Base-by-base conservation (phyloP, 2,797 vertebrate genomes). In the Sebastiscus albofasciatus region DNA sequence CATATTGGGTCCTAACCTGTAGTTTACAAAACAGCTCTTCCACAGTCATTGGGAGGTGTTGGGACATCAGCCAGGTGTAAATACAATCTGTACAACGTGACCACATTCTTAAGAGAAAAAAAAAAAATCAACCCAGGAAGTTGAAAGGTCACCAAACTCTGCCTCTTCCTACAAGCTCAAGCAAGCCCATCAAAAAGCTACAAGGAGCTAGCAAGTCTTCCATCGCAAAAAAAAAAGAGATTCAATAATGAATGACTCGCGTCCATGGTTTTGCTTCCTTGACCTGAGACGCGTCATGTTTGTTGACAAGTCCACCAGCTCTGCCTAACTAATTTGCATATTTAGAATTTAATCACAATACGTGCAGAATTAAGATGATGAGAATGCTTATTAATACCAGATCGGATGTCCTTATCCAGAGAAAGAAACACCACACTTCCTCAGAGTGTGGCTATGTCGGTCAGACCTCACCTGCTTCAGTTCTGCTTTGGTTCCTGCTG, bases 401-500 rank as follows among this genome's bases (percentile, higher is more conserved):
- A 64, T 11, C 1, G 1, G 14, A 26, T 49, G 52, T 4, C 2
- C 2, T 46, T 56, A 42, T 42, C 14, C 5, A 61, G 60, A 34
- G 20, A 61, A 34, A 36, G 9, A 42, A 79, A 54, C 16, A 22
- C 4, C 42, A 34, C 46, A 24, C 33, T 71, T 81, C 56, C 58
- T 66, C n/a, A 61, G 4, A 16, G 3, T 36, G n/a, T 34, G 67
- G 49, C 5, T 56, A 34, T n/a, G 36, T 60, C 1, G 9, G 46
- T 67, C 39, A 60, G 24, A 78, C 42, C 54, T 75, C 67, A 76
- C 56, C 62, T 58, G 64, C 24, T 79, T 79, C 26, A 27, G 31
- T 60, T 86, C 54, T 80, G 70, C 75, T 81, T 70, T 42, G 34
- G 52, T 46, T 20, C 13, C 5, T 27, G 60, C 54, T 72, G 29